Base-by-base conservation (phyloP, 1,140 invertebrate genomes). In the Oppia nitens region DNA sequence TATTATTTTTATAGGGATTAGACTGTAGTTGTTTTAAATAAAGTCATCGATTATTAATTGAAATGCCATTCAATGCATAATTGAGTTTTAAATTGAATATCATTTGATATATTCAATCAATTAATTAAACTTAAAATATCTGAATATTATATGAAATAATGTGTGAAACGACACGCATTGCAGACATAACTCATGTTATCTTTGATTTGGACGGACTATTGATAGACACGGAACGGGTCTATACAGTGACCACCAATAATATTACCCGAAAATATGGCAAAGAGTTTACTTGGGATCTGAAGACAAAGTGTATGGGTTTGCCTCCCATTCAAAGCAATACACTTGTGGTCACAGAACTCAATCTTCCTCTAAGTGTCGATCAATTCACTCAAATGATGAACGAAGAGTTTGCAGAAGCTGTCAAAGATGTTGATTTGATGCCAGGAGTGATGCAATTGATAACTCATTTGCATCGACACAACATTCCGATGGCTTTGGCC, bases 201-300 rank as follows among this genome's bases (percentile, higher is more conserved):
- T 63, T 63, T 28, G 62, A 63, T 52, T 54, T 62, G 24, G 62
- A 63, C 50, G 62, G 62, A 14, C 47, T 21, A 50, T 57, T 40
- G 56, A 57, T 52, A 2, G 25, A 40, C 1, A 49, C 40, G n/a
- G n/a, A n/a, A 27, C n/a, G 3, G 17, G 27, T 12, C 21, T 59
- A n/a, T 40, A 59, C 57, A 14, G 6, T 51, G 28, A 24, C 45
- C 17, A 45, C 14, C 9, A 47, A 49, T 26, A 45, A 32, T n/a
- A 32, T n/a, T 23, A 60, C 28, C 3, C 2, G 52, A 2, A 50
- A 17, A 21, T 25, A n/a, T 20, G 12, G 20, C 59, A 45, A 11
- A 51, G 17, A 11, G 20, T 45, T 40, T 3, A 50, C 27, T 23
- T 61, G n/a, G 17, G 53, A 57, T 27, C 27, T 59, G 14, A 32